Evolutionary conservation across 2,888 invertebrate species (phyloP), one percentile per base, ranked within the genome.

Genomic region (Polyploca ridens): DNA sequence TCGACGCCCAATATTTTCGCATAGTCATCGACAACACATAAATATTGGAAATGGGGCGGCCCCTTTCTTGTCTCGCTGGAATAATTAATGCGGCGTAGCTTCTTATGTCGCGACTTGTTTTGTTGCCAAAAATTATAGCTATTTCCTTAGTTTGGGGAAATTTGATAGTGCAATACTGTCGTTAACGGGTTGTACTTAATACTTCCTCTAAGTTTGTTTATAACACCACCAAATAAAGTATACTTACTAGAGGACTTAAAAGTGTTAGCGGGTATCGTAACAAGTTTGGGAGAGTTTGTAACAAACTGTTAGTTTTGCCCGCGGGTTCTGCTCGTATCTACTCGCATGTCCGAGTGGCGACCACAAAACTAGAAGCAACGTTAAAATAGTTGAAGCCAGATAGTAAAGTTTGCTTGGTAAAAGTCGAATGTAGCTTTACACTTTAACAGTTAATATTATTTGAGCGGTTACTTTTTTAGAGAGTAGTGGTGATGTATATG

Each of bases 21-120:
- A 82, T 80, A 91, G 94, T 94, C 94, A 94, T 94, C 91, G 93
- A 87, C 93, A 94, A 93, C 93, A 94, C 94, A 94, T 94, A 94
- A 94, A 94, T 94, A 94, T 94, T 91, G 93, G 90, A 91, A 94
- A 91, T 93, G 90, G 92, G 89, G 90, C 89, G 88, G 88, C 90
- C 90, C 91, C 90, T 92, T 93, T 93, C 94, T 94, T 93, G 93
- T 93, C 91, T 93, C 84, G 88, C 82, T 75, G 83, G 91, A 90
- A 93, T 94, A 94, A 94, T 94, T 94, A 94, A 93, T 91, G 91
- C 89, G 82, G 83, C 84, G 85, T 87, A 85, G 92, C 87, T 89
- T 89, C 90, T 90, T 86, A 86, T 89, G 90, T 90, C 89, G 88
- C 84, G 82, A 83, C 85, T 85, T 89, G 87, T 90, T 90, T 89